A percentile compares a stretch with the other conserved stretches of the same genome.
phyloP scores from a whole-genome alignment of 2,113 vertebrate genomes.

The Erythrolamprus reginae region DNA sequence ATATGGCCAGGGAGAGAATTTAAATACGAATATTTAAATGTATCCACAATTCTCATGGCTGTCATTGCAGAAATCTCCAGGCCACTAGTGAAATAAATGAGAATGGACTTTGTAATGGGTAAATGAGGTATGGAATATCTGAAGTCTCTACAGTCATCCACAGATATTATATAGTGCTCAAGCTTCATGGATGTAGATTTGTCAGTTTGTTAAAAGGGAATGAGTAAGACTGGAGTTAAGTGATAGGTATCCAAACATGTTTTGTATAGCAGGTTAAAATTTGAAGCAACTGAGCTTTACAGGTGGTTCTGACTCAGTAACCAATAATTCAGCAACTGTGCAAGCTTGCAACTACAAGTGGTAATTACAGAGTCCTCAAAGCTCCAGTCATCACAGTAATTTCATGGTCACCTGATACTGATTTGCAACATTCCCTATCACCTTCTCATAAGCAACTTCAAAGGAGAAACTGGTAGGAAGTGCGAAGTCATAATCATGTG shows the following conservation, averaged over 20 bases:
- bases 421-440: background rate
- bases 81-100: conserved; percentile 19
- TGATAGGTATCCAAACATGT: background rate
- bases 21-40: conserved; percentile 27
- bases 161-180: conserved; percentile 1
- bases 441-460: background rate
- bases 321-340: background rate
- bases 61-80: conserved; percentile 15
- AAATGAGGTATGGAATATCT: conserved; percentile 16
- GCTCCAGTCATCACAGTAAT: background rate
- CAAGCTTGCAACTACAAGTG: background rate
- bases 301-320: background rate
- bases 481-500: background rate
- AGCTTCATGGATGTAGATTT: background rate
- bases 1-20: conserved; percentile 10
- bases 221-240: background rate
- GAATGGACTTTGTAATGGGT: conserved; percentile 24
- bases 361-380: background rate
- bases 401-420: background rate
- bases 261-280: background rate
- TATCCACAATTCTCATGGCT: conserved; percentile 8
- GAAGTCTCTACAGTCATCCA: conserved; percentile 19
- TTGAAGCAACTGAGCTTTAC: background rate
- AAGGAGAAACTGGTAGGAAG: background rate
- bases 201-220: background rate